Conservation (phyloP, 2,888 invertebrate species). For the Lepeophtheirus nordmannii region DNA sequence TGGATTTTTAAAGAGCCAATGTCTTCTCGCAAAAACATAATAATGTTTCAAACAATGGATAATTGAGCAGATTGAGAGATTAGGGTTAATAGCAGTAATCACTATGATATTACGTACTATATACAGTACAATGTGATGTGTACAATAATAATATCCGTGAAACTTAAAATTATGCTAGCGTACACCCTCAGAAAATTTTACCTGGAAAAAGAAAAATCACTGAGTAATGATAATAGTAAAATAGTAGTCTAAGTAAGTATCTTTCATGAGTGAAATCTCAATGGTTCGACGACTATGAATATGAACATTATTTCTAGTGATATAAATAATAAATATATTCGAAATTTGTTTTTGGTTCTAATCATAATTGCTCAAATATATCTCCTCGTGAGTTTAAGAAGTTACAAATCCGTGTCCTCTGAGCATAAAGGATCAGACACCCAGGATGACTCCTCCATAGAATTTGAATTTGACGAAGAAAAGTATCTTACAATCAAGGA, state of each 20-base stretch:
- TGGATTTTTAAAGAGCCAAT: too few species aligned
- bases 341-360: background rate
- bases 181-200: background rate
- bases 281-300: background rate
- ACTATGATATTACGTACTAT: too few species aligned
- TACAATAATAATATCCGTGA: too few species aligned
- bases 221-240: background rate
- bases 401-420: background rate
- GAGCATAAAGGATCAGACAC: background rate
- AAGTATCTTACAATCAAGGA: background rate
- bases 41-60: too few species aligned
- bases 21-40: too few species aligned
- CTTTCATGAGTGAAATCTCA: background rate
- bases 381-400: background rate
- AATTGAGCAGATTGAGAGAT: too few species aligned
- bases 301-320: background rate
- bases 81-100: too few species aligned
- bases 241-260: background rate
- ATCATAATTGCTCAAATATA: background rate
- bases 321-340: background rate
- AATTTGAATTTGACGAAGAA: background rate
- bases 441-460: background rate
- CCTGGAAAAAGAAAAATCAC: background rate
- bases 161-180: too few species aligned
- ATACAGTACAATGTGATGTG: too few species aligned